These are phyloP conservation scores for Sorex maritimensis DNA, from an alignment of 2,797 vertebrate genomes.

Conservation along the genomic window DNA sequence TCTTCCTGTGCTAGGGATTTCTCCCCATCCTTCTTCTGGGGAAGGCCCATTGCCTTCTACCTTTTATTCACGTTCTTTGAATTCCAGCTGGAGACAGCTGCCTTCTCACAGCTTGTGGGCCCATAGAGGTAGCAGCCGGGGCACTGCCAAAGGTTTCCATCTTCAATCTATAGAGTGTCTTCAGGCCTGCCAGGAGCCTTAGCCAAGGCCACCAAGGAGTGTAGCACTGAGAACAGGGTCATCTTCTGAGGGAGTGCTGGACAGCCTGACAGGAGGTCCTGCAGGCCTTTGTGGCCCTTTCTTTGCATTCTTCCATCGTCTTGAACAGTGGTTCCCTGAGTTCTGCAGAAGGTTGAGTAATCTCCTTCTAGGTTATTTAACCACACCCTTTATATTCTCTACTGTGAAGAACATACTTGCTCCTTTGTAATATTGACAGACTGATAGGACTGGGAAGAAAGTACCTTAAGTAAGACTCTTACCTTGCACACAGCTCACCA, in stretches of 20 bases:
- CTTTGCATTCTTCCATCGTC: background rate
- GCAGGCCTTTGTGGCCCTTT: fast-evolving
- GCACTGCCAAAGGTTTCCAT: background rate
- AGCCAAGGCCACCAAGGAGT: background rate
- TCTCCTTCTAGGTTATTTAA: background rate
- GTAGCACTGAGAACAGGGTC: background rate
- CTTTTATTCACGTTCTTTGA: background rate
- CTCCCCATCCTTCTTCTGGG: background rate
- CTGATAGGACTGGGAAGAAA: background rate
- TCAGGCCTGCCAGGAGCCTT: background rate
- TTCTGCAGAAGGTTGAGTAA: background rate
- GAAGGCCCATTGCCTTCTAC: background rate
- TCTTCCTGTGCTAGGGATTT: background rate
- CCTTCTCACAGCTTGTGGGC: background rate
- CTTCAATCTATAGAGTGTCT: background rate
- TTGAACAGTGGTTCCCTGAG: background rate
- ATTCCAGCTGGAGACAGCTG: background rate
- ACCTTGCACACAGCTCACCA: too few relatives aligned
- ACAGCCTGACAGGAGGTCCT: background rate
- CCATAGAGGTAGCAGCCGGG: background rate
- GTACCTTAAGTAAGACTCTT: too few relatives aligned
- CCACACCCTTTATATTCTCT: background rate
- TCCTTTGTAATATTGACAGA: background rate
- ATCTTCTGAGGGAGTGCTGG: background rate
- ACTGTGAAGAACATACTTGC: background rate